These are phyloP conservation scores for Protobothrops mucrosquamatus DNA, from an alignment of 2,113 vertebrate genomes.

Conservation along the genomic window DNA sequence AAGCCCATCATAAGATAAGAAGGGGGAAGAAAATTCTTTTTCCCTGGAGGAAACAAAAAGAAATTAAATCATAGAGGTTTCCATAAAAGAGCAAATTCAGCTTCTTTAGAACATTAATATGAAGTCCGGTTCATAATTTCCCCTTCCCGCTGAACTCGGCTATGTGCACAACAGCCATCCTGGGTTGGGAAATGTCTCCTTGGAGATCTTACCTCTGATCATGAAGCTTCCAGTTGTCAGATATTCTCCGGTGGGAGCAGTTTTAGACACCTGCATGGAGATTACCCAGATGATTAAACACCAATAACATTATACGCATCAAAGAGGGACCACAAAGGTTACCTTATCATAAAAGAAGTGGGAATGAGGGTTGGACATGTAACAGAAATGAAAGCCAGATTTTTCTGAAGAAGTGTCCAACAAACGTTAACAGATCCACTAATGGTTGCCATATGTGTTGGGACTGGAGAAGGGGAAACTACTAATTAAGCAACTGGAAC, in stretches of 20 bases:
- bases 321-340: background rate
- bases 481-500: background rate
- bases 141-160: background rate
- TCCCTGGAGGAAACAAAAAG: slow-evolving; percentile 72
- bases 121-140: background rate
- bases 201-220: slow-evolving; percentile 86
- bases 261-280: slow-evolving; percentile 88
- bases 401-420: background rate
- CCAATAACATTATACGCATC: background rate
- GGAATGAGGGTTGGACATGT: background rate
- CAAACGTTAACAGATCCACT: background rate
- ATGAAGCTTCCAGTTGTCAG: slow-evolving; percentile 98
- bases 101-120: background rate
- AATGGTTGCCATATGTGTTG: background rate
- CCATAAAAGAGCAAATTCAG: no score
- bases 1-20: slow-evolving; percentile 99
- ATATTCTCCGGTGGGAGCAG: slow-evolving; percentile 96
- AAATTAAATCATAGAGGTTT: background rate
- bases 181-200: background rate
- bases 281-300: accelerated
- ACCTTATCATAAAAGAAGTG: background rate
- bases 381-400: background rate
- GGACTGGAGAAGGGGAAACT: background rate
- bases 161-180: background rate
- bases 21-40: slow-evolving; percentile 97